Percentiles rank a stretch among this genome's conserved stretches.
These are phyloP conservation scores for Sipunculus nudus DNA, from an alignment of 2,888 invertebrate genomes.

Conservation along the genomic window DNA sequence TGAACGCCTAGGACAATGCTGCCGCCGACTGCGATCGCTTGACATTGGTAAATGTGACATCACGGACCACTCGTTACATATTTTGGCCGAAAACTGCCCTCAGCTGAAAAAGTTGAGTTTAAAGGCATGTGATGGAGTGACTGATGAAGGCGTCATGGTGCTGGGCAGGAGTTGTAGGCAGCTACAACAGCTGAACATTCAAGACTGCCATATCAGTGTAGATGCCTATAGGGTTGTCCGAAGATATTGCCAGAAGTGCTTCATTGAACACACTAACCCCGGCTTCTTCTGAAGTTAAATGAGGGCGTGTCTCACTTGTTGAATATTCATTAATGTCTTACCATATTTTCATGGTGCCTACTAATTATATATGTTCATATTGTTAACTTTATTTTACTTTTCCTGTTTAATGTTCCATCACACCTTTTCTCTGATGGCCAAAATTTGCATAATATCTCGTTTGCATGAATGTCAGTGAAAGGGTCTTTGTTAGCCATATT, in stretches of 20 bases:
- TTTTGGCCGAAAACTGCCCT: constrained; percentile 79
- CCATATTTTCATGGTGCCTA: no score
- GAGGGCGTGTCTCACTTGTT: no score
- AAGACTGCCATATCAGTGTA: constrained; percentile 89
- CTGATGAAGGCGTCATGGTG: constrained; percentile 86
- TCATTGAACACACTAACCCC: constrained; percentile 94
- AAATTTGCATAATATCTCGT: no score
- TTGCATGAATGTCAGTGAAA: no score
- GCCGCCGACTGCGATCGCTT: constrained; percentile 84
- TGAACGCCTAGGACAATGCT: constrained; percentile 84
- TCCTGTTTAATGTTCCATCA: no score
- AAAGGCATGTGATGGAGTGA: constrained; percentile 89
- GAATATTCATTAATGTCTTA: no score
- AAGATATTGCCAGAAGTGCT: constrained; percentile 89
- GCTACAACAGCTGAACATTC: constrained; percentile 89
- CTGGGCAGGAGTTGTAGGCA: constrained; percentile 90
- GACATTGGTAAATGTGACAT: constrained; percentile 95
- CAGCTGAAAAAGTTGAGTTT: constrained; percentile 89
- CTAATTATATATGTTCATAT: no score
- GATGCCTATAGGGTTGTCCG: constrained; percentile 91
- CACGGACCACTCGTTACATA: constrained; percentile 86
- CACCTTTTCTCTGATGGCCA: no score
- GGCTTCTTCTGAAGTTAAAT: constrained; percentile 90
- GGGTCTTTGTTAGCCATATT: no score
- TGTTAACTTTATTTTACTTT: no score